A percentile compares a stretch with the other conserved stretches of the same genome.
These are phyloP conservation scores for Harpalus rufipes DNA, from an alignment of 2,888 invertebrate species.

Conservation along the genomic window DNA sequence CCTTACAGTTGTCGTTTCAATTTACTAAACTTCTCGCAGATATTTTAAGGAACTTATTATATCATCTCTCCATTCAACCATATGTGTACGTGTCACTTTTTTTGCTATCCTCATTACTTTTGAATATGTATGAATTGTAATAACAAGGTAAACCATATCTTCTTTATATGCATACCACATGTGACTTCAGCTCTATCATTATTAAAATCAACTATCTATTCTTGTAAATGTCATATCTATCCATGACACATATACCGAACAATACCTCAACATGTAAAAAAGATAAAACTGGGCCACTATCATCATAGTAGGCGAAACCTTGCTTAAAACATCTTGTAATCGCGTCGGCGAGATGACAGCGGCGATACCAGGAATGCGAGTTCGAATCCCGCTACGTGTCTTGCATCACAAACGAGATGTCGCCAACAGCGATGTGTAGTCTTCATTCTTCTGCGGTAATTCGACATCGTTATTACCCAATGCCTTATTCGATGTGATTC, in stretches of 20 bases:
- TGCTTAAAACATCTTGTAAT: slow-evolving; percentile 37
- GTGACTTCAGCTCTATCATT: not conserved
- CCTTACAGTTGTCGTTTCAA: too few relatives aligned
- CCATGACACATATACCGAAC: slow-evolving; percentile 45
- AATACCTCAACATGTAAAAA: slow-evolving; percentile 16
- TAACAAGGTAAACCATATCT: not conserved
- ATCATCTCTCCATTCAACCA: too few relatives aligned
- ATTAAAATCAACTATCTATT: slow-evolving; percentile 27
- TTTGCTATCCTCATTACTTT: too few relatives aligned
- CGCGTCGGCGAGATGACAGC: slow-evolving; percentile 52
- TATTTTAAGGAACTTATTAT: too few relatives aligned
- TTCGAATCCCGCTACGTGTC: slow-evolving; percentile 28
- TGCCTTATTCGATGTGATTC: slow-evolving; percentile 60
- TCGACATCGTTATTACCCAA: slow-evolving; percentile 40
- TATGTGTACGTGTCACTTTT: too few relatives aligned
- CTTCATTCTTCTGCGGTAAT: slow-evolving; percentile 1
- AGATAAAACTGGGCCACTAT: slow-evolving; percentile 17
- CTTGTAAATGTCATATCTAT: slow-evolving; percentile 13
- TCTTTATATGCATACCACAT: not conserved
- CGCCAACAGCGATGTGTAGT: slow-evolving; percentile 24
- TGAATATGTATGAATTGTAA: not conserved
- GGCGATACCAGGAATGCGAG: slow-evolving; percentile 51
- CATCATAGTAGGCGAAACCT: slow-evolving; percentile 34
- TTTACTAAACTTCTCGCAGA: too few relatives aligned
- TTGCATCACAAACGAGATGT: slow-evolving; percentile 23